Percentiles rank a stretch among this genome's conserved stretches.
These are phyloP conservation scores for Hymenopus coronatus DNA, from an alignment of 2,888 invertebrate genomes.

Conservation along the genomic window DNA sequence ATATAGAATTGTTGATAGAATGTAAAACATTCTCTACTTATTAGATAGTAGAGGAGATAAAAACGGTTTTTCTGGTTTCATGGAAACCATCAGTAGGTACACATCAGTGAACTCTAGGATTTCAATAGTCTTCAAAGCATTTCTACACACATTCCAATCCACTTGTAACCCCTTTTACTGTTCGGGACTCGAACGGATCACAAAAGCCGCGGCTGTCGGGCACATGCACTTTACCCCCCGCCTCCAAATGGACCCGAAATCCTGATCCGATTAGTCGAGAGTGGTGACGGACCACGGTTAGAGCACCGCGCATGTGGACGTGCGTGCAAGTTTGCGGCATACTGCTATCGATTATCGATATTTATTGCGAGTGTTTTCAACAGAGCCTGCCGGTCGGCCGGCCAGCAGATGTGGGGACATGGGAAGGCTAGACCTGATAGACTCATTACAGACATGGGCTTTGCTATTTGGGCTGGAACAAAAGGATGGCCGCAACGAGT, in stretches of 20 bases:
- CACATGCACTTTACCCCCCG: neutral
- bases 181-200: neutral
- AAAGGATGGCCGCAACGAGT: neutral
- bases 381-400: neutral
- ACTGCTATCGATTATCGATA: constrained; percentile 24
- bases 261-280: neutral
- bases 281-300: neutral
- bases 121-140: too few species aligned
- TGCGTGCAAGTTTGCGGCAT: neutral
- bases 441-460: neutral
- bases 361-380: constrained; percentile 26
- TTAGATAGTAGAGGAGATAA: too few species aligned
- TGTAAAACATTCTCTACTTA: too few species aligned
- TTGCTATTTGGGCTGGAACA: neutral
- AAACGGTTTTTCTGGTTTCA: too few species aligned
- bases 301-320: neutral
- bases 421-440: neutral
- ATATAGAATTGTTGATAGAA: too few species aligned
- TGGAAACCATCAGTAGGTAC: too few species aligned
- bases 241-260: neutral
- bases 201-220: neutral
- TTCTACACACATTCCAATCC: neutral
- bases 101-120: too few species aligned
- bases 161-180: neutral
- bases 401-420: neutral